A percentile compares a stretch with the other conserved stretches of the same genome.
Conservation (phyloP, 2,888 invertebrate genomes). For the Callyntrura sp. region DNA sequence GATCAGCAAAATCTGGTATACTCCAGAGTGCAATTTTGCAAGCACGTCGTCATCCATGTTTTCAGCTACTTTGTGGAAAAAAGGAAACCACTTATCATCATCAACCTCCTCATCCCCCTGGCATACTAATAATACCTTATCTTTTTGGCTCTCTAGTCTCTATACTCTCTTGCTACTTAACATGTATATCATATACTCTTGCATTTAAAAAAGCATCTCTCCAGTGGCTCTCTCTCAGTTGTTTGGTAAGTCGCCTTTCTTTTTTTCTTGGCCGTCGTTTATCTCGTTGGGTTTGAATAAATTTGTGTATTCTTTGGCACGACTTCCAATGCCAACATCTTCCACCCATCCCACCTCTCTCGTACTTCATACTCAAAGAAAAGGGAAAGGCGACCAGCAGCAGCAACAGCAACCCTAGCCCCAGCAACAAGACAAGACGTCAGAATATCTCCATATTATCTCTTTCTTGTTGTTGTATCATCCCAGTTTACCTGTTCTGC, state of each 20-base stretch:
- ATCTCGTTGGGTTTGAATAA: neutral
- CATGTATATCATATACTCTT: neutral
- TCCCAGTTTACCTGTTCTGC: neutral
- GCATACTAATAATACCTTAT: too few species aligned
- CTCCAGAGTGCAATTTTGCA: neutral
- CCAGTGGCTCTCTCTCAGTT: conserved; percentile 20
- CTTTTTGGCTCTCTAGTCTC: too few species aligned
- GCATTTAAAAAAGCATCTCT: conserved; percentile 5
- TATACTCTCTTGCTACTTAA: too few species aligned
- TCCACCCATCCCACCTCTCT: neutral
- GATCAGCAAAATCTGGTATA: neutral
- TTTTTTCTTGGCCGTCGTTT: neutral
- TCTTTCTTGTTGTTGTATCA: too few species aligned
- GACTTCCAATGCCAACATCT: conserved; percentile 38
- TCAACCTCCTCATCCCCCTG: neutral
- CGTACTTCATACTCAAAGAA: neutral
- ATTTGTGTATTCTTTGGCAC: conserved; percentile 36
- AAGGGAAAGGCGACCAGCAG: conserved; percentile 21
- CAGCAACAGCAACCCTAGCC: neutral
- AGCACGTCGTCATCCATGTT: neutral
- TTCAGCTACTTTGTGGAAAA: neutral
- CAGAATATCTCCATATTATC: too few species aligned
- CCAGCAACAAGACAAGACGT: too few species aligned
- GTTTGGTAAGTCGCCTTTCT: conserved; percentile 28
- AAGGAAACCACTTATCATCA: conserved; percentile 14